A percentile compares a stretch with the other conserved stretches of the same genome.
phyloP scores from a whole-genome alignment of 2,797 vertebrate species.

The Lepilemur septentrionalis region DNA sequence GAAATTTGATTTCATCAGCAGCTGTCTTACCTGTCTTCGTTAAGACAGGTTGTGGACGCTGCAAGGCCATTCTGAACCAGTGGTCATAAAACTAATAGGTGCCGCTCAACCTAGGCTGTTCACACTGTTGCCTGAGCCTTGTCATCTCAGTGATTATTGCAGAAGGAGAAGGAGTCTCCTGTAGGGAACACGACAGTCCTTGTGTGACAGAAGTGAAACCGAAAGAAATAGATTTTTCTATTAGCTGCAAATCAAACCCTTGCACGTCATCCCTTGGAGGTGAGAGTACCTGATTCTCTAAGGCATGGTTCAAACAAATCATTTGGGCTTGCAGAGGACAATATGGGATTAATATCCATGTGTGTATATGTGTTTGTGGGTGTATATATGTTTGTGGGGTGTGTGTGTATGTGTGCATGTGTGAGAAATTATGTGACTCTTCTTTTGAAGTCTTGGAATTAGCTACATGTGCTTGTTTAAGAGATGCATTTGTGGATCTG shows the following conservation, averaged over 20 bases:
- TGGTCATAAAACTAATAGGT: constrained; percentile 69
- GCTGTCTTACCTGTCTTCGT: constrained; percentile 70
- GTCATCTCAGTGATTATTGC: constrained; percentile 59
- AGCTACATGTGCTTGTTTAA: not conserved
- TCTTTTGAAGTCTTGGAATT: not conserved
- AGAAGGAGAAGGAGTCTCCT: constrained; percentile 52
- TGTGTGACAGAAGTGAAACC: constrained; percentile 68
- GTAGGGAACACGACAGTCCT: constrained; percentile 12
- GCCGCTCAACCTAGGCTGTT: constrained; percentile 56
- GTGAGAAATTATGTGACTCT: not conserved
- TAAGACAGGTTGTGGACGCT: constrained; percentile 49
- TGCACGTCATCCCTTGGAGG: constrained; percentile 50
- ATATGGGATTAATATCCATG: not conserved
- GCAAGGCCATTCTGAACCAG: constrained; percentile 62
- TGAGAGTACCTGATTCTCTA: constrained; percentile 54
- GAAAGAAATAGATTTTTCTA: constrained; percentile 80
- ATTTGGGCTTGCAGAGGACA: constrained; percentile 51
- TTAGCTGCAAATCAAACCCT: constrained; percentile 74
- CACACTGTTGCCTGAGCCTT: constrained; percentile 38
- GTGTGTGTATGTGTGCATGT: not conserved
- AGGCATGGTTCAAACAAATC: constrained; percentile 41
- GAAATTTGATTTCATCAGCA: constrained; percentile 66
- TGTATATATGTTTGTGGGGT: not conserved
- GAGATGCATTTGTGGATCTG: not conserved
- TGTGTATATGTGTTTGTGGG: not conserved